Percentiles rank a stretch among this genome's conserved stretches.
These are phyloP conservation scores for Galleria mellonella DNA, from an alignment of 1,140 invertebrate species.

Conservation along the genomic window DNA sequence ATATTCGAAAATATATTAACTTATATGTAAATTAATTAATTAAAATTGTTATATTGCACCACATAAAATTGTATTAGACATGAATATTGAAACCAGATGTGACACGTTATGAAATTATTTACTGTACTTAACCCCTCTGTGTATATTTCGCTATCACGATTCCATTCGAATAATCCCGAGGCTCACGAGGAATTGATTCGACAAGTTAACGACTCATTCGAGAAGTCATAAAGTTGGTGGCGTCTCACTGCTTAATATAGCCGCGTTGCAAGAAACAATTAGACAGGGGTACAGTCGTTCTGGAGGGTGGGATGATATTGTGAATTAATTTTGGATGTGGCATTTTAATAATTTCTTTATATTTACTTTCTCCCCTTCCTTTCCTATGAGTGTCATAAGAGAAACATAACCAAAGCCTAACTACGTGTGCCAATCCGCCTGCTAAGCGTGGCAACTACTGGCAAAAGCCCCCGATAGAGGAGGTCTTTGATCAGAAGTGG, in stretches of 20 bases:
- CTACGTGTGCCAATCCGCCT: too few relatives aligned
- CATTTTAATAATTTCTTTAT: slow-evolving; percentile 9
- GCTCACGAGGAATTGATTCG: slow-evolving; percentile 56
- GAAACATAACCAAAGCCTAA: too few relatives aligned
- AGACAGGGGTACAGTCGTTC: slow-evolving; percentile 60
- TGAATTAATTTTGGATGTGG: slow-evolving; percentile 29
- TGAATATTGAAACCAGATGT: too few relatives aligned
- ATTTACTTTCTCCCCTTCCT: not conserved
- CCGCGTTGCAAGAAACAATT: slow-evolving; percentile 70
- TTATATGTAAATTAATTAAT: too few relatives aligned
- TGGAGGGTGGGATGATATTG: slow-evolving; percentile 12
- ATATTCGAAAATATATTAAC: too few relatives aligned
- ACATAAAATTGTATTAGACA: too few relatives aligned
- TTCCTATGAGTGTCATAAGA: too few relatives aligned
- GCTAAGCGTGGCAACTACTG: too few relatives aligned
- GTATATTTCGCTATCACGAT: slow-evolving; percentile 16
- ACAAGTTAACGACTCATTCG: slow-evolving; percentile 67
- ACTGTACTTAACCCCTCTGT: too few relatives aligned
- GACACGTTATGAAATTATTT: not conserved
- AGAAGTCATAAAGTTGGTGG: slow-evolving; percentile 65
- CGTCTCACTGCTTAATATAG: slow-evolving; percentile 69
- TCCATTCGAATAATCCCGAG: slow-evolving; percentile 42
- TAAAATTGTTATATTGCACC: too few relatives aligned
- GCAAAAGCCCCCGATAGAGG: too few relatives aligned
- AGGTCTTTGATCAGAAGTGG: too few relatives aligned